These are phyloP conservation scores for Polymixis flavicincta DNA, from an alignment of 2,888 invertebrate species.

Conservation along the genomic window DNA sequence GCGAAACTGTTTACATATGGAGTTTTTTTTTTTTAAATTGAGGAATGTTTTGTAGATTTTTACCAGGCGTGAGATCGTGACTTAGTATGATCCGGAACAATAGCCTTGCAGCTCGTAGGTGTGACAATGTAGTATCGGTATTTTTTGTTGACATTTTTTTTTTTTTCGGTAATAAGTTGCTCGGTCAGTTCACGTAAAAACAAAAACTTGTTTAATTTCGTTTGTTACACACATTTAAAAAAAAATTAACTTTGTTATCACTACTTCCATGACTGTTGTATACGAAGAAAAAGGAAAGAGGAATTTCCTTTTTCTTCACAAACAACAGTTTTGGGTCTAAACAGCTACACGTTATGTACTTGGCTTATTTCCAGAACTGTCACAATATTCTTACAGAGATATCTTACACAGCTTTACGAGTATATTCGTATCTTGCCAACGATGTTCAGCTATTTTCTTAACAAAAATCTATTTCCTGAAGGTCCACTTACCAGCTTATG, in stretches of 20 bases:
- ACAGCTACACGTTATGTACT: slow-evolving; percentile 45
- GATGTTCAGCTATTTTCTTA: slow-evolving; percentile 27
- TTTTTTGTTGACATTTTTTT: neutral
- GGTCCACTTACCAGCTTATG: slow-evolving; percentile 16
- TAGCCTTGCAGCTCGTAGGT: slow-evolving; percentile 3
- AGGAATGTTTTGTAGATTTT: neutral
- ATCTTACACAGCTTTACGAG: slow-evolving; percentile 51
- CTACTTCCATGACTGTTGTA: slow-evolving; percentile 16
- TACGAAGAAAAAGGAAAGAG: no score
- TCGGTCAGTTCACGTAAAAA: neutral
- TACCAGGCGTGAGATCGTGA: neutral
- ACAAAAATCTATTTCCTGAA: slow-evolving; percentile 30
- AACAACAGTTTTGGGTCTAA: slow-evolving; percentile 25
- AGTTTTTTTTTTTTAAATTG: neutral
- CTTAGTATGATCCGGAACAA: slow-evolving; percentile 13
- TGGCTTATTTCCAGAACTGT: slow-evolving; percentile 63
- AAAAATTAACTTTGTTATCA: neutral
- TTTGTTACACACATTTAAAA: no score
- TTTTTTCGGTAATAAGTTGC: no score
- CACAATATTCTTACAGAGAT: slow-evolving; percentile 48
- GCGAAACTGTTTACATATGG: neutral
- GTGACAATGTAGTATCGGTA: neutral
- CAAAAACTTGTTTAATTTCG: no score
- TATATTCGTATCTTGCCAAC: slow-evolving; percentile 56
- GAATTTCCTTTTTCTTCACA: slow-evolving; percentile 22